Evolutionary conservation across 2,888 invertebrate genomes (phyloP).

Genomic region (Callimorpha dominula): DNA sequence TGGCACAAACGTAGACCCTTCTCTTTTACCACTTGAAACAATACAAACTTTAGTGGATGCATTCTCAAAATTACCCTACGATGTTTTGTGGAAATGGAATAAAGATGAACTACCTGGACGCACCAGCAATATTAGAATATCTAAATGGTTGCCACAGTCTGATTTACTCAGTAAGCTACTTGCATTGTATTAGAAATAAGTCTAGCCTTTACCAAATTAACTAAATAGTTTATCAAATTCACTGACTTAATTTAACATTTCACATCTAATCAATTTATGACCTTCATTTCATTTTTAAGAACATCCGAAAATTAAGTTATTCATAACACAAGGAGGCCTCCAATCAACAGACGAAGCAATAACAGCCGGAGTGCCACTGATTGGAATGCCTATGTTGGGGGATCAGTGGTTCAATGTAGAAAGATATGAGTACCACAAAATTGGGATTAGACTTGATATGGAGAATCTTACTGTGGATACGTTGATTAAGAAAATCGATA

Average conservation of each 20-base stretch:
- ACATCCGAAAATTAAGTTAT: slow-evolving; percentile 76
- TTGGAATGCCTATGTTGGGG: slow-evolving; percentile 66
- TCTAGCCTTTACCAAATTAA: not conserved
- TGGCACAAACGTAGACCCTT: slow-evolving; percentile 65
- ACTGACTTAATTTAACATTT: no score
- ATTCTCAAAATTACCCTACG: slow-evolving; percentile 63
- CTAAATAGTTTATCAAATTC: not conserved
- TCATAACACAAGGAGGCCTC: slow-evolving; percentile 77
- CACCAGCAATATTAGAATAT: slow-evolving; percentile 62
- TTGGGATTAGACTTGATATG: slow-evolving; percentile 27
- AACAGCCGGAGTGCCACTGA: slow-evolving; percentile 66
- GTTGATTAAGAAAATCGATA: slow-evolving; percentile 14
- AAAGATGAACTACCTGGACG: slow-evolving; percentile 58
- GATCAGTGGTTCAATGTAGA: slow-evolving; percentile 72
- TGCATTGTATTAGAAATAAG: not conserved
- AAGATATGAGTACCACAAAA: slow-evolving; percentile 39
- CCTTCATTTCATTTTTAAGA: not conserved
- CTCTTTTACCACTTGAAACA: slow-evolving; percentile 54
- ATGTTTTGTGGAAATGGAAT: slow-evolving; percentile 72
- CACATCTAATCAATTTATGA: not conserved
- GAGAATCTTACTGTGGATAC: slow-evolving; percentile 7
- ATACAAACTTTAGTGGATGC: slow-evolving; percentile 59
- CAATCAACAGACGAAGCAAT: slow-evolving; percentile 76
- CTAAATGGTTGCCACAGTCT: slow-evolving; percentile 70
- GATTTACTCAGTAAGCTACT: slow-evolving; percentile 55